Evolutionary conservation across 2,888 invertebrate species (phyloP), one percentile per base, ranked within the genome.

Genomic region (Microlaimidae sp.): DNA sequence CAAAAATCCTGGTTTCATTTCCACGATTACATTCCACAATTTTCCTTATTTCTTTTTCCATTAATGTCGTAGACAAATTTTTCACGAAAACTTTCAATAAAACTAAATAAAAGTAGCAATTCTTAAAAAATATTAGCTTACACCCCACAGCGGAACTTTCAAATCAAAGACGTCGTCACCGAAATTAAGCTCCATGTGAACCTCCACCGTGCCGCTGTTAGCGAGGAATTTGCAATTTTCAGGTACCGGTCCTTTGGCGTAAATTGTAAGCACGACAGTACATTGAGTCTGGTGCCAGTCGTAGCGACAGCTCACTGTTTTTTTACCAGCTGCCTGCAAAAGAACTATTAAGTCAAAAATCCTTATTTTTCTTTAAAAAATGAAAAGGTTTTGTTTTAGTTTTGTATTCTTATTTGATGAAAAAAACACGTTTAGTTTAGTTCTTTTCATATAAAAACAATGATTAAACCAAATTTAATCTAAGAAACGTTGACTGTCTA

Each of bases 241-340:
- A 10, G 89, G 87, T 62, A 85, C 80, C 67, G 88, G 85, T 62
- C 84, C 81, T 75, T 93, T 93, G 1, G 86, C 85, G 73, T 86
- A 95, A 45, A 93, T 78, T 38, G 89, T 82, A 49, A 93, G 79
- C 56, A 84, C 82, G 0, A 93, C 83, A 69, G 79, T 78, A 0
- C 80, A 78, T 0, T 81, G 81, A 0, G 92, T 93, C 75, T 95
- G 93, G 74, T 92, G 88, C 85, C 89, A 90, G 70, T 95, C 93
- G 77, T 84, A 81, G 25, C 90, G 79, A 68, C 92, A 92, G 55
- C 63, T 56, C 21, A 58, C 57, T 40, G 52, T 50, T 28, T 54
- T 54, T 25, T 57, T 53, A 1, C 26, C 26, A n/a, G 25, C 48
- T n/a, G 51, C 51, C 57, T 58, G 42, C 19, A 49, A 55, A 23